Conservation (phyloP, 2,888 invertebrate species). For the Pedicia rivosa region DNA sequence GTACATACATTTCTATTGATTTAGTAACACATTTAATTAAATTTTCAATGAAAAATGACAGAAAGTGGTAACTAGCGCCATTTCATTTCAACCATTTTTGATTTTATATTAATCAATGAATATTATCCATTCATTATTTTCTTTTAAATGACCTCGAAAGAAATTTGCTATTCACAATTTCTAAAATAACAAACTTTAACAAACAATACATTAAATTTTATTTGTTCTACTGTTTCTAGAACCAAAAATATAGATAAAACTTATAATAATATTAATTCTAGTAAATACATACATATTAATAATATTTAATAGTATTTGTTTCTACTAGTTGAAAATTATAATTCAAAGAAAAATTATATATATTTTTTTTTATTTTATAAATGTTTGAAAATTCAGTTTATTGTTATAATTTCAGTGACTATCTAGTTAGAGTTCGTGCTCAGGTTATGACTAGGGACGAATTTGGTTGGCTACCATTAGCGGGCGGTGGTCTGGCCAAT, state of each 20-base stretch:
- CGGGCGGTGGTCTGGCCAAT: conserved; percentile 86
- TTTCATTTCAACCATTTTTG: conserved; percentile 7
- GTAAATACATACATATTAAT: conserved; percentile 1
- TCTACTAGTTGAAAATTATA: neutral
- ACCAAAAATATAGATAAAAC: neutral
- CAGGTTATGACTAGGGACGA: conserved; percentile 99
- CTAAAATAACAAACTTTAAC: too few relatives aligned
- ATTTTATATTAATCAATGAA: conserved; percentile 15
- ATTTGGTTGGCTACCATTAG: conserved; percentile 90
- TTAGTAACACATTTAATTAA: too few relatives aligned
- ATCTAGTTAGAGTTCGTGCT: conserved; percentile 92
- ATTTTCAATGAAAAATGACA: neutral
- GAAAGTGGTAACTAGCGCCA: conserved; percentile 1
- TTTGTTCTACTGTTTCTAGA: neutral
- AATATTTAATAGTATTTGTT: too few relatives aligned
- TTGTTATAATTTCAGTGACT: conserved; percentile 49
- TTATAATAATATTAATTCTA: neutral
- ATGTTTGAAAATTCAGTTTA: neutral
- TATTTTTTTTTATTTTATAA: neutral
- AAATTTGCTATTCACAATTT: too few relatives aligned
- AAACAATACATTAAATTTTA: too few relatives aligned
- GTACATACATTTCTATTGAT: too few relatives aligned
- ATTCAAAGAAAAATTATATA: neutral
- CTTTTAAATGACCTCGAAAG: conserved; percentile 11
- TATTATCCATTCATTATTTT: conserved; percentile 13